Evolutionary conservation across 2,797 vertebrate species (phyloP), one percentile per base, ranked within the genome.

Genomic region (Epinephelus awoara): DNA sequence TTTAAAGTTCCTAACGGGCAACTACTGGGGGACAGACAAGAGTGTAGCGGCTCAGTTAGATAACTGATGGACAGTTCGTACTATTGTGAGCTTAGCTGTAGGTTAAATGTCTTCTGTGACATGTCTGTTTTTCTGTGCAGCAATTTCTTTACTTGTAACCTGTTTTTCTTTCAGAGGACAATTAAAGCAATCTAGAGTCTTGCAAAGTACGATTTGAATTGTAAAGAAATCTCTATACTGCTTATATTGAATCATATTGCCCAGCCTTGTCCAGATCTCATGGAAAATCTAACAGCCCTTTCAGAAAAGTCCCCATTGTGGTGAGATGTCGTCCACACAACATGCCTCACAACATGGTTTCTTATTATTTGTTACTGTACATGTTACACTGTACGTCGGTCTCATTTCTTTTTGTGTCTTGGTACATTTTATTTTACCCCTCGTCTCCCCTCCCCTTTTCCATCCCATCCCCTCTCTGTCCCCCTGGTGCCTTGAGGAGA

Each of bases 401-500:
- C 15, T 29, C 27, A 23, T 63, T 29, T 46, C 34, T 34, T 46
- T 59, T 71, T 44, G 2, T 9, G 50, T 23, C 23, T 55, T 21
- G 34, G 34, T 34, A 2, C 34, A 7, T 58, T 52, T 69, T 62
- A 68, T 66, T 67, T 78, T 63, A 46, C 52, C 79, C 70, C 40
- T 66, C 69, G 76, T 61, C 42, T 23, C 65, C 52, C 66, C 25
- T 44, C 49, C 56, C 40, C 62, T 46, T 57, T 73, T 65, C 64
- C 68, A 10, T 72, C 78, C 76, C 85, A 55, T 80, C 70, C 82
- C 80, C 79, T 88, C 85, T 86, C 82, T 72, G 71, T 79, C 67
- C 79, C 84, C 75, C 83, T 81, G 71, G 71, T 85, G 89, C 91
- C 87, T 91, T 18, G 83, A 87, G 80, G 78, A 89, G 87, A 89